phyloP scores from a whole-genome alignment of 2,888 invertebrate species.

The Vanessa cardui region DNA sequence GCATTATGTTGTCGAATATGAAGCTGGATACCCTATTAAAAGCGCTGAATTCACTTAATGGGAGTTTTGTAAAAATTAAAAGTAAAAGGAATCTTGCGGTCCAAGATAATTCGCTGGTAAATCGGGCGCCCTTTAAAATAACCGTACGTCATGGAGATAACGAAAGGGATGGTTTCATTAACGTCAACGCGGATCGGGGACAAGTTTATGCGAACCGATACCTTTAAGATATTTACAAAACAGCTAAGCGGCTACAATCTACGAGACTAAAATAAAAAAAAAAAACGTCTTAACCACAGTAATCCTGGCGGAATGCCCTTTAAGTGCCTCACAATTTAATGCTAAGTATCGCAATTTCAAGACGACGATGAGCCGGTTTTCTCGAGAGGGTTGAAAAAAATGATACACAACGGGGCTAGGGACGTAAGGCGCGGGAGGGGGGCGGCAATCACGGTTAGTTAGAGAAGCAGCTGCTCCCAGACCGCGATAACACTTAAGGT shows the following conservation, averaged over 20 bases:
- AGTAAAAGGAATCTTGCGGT: slow-evolving; percentile 47
- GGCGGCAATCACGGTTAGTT: slow-evolving; percentile 71
- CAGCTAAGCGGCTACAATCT: slow-evolving; percentile 70
- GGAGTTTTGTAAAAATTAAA: slow-evolving; percentile 48
- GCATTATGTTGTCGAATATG: slow-evolving; percentile 70
- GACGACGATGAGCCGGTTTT: slow-evolving; percentile 61
- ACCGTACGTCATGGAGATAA: slow-evolving; percentile 76
- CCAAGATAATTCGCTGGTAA: slow-evolving; percentile 64
- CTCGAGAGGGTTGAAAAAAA: slow-evolving; percentile 74
- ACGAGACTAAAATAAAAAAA: slow-evolving; percentile 58
- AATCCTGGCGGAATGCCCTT: slow-evolving; percentile 73
- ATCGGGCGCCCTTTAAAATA: slow-evolving; percentile 61
- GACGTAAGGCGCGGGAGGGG: slow-evolving; percentile 45
- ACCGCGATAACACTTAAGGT: slow-evolving; percentile 59
- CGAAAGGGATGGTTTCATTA: slow-evolving; percentile 76
- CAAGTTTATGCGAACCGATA: slow-evolving; percentile 75
- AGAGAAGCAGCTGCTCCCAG: slow-evolving; percentile 69
- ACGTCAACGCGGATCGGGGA: slow-evolving; percentile 70
- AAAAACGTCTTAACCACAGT: slow-evolving; percentile 64
- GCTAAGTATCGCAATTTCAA: slow-evolving; percentile 79
- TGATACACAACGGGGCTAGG: slow-evolving; percentile 59
- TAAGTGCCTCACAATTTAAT: slow-evolving; percentile 78
- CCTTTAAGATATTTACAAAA: slow-evolving; percentile 80
- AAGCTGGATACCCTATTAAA: slow-evolving; percentile 57
- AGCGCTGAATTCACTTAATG: slow-evolving; percentile 62